Conservation (phyloP, 2,888 invertebrate species). For the Scrobipalpa atriplicella region DNA sequence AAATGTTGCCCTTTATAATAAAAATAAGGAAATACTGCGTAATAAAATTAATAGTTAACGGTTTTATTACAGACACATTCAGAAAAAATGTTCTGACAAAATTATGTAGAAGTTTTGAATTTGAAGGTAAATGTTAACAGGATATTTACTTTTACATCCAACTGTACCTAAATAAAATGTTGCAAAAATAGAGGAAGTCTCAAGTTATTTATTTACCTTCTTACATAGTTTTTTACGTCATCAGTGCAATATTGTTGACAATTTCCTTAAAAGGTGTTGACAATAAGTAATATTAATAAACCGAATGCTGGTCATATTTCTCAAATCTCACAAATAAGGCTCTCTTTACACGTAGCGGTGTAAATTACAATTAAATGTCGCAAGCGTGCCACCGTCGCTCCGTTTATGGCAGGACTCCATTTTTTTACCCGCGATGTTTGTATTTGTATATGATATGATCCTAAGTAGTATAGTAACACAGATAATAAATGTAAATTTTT, state of each 20-base stretch:
- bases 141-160: neutral
- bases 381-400: conserved; percentile 38
- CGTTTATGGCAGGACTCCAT: conserved; percentile 44
- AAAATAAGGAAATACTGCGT: neutral
- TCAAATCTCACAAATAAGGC: conserved; percentile 18
- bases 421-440: conserved; percentile 28
- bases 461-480: neutral
- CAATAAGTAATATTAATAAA: neutral
- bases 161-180: neutral
- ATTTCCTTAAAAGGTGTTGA: conserved; percentile 17
- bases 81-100: neutral
- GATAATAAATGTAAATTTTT: neutral
- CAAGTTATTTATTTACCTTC: neutral
- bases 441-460: conserved; percentile 9
- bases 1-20: neutral
- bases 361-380: conserved; percentile 36
- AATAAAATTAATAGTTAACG: conserved; percentile 2
- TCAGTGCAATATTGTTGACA: neutral
- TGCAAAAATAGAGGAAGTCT: conserved; percentile 9
- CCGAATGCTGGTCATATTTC: neutral
- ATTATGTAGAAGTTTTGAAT: neutral
- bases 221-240: neutral
- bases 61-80: neutral
- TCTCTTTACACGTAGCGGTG: conserved; percentile 5
- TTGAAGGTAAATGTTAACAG: neutral